Conservation (phyloP, 35 echinoderm and acorn worm genomes). For the Strongylocentrotus purpuratus region DNA sequence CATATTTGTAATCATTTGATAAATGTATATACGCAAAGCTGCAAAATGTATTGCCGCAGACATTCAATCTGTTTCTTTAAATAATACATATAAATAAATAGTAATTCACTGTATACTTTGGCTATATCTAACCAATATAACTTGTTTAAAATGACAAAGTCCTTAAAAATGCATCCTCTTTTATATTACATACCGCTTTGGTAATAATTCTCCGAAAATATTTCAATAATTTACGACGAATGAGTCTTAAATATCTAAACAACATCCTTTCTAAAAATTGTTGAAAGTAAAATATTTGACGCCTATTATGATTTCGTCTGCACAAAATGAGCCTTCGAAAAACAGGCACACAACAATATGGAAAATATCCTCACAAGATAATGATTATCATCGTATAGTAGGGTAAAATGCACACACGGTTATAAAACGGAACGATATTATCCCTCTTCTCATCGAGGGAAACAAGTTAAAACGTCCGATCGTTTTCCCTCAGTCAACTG, state of each 20-base stretch:
- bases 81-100: not conserved
- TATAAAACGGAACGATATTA: slow-evolving; percentile 15
- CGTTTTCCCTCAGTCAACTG: not conserved
- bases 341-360: slow-evolving; percentile 8
- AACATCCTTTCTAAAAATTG: not conserved
- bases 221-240: not conserved
- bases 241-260: not conserved
- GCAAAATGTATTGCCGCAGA: not conserved
- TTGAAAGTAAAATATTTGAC: not conserved
- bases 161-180: not conserved
- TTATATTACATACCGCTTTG: not conserved
- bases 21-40: not conserved
- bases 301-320: not conserved
- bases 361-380: not conserved
- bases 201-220: not conserved
- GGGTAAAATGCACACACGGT: slow-evolving; percentile 47
- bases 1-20: not conserved
- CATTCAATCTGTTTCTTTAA: not conserved
- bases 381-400: not conserved
- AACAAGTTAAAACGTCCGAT: not conserved
- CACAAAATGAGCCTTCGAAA: not conserved
- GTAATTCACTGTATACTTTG: not conserved
- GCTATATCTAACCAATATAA: not conserved
- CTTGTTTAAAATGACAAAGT: not conserved
- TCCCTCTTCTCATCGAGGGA: not conserved